Evolutionary conservation across 2,113 vertebrate genomes (phyloP).

Genomic region (Platichthys stellatus): DNA sequence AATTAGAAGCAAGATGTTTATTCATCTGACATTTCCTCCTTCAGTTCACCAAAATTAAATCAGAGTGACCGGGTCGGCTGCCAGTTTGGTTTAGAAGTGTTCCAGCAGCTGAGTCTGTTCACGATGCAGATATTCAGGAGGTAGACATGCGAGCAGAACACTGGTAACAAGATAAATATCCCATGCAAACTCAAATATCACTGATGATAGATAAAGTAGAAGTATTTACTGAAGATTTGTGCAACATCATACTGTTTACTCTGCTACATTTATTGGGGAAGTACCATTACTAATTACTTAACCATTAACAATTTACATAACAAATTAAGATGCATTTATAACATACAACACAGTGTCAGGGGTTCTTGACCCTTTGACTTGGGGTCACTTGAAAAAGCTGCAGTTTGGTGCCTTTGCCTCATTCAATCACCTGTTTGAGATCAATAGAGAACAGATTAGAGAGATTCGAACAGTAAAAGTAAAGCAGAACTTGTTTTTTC

Average conservation of each 20-base stretch:
- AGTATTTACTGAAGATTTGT: background rate
- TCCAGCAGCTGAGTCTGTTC: background rate
- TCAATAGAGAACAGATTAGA: too few species aligned
- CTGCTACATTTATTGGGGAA: background rate
- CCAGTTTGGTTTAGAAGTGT: conserved; percentile 15
- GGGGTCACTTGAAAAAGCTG: too few species aligned
- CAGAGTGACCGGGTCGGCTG: background rate
- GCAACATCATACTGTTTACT: too few species aligned
- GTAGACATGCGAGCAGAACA: background rate
- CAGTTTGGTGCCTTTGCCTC: too few species aligned
- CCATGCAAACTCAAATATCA: background rate
- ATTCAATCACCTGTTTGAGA: too few species aligned
- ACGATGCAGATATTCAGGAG: background rate
- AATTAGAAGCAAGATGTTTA: conserved; percentile 36
- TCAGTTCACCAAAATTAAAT: background rate
- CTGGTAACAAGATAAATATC: background rate
- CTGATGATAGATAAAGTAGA: background rate
- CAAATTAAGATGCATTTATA: background rate
- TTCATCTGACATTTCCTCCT: conserved; percentile 25
- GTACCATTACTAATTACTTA: background rate
- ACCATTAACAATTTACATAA: background rate
- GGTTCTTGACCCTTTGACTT: too few species aligned
- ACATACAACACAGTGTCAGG: too few species aligned
- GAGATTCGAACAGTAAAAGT: too few species aligned
- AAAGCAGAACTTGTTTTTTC: too few species aligned